Conservation (phyloP, 30 jellyfish, hydroid and myxozoan genomes). For the Cassiopea xamachana region DNA sequence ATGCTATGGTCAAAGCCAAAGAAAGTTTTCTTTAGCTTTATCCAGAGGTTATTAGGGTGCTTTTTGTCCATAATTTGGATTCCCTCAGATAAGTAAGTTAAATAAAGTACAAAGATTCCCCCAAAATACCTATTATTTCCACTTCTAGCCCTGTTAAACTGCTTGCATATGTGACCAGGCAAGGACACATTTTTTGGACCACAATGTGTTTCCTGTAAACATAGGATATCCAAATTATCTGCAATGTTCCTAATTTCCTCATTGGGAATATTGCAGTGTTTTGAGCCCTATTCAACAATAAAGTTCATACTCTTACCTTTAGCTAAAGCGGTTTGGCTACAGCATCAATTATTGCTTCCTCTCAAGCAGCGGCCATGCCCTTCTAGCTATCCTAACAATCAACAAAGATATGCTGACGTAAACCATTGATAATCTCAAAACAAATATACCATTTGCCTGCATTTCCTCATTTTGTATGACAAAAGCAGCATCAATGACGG, state of each 20-base stretch:
- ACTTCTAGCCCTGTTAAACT: constrained; percentile 14
- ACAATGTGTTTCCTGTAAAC: constrained; percentile 20
- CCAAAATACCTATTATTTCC: constrained; percentile 17
- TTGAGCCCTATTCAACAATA: neutral
- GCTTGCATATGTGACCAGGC: constrained; percentile 22
- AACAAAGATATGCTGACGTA: too few relatives aligned
- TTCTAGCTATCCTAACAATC: too few relatives aligned
- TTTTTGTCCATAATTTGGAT: constrained; percentile 1
- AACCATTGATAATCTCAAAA: too few relatives aligned
- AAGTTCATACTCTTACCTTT: too few relatives aligned
- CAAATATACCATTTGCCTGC: too few relatives aligned
- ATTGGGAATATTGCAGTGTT: neutral
- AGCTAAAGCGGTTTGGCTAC: too few relatives aligned
- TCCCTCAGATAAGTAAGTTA: neutral
- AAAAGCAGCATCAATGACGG: too few relatives aligned
- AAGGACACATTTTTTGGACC: constrained; percentile 4
- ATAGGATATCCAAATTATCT: constrained; percentile 9
- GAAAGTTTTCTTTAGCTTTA: neutral
- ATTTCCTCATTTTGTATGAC: too few relatives aligned
- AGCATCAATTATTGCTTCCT: too few relatives aligned
- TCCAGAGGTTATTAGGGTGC: constrained; percentile 3
- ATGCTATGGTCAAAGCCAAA: too few relatives aligned
- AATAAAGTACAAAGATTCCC: neutral
- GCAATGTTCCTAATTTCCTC: constrained; percentile 13
- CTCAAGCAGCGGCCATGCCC: too few relatives aligned